Percentiles rank a stretch among this genome's conserved stretches.
phyloP scores from a whole-genome alignment of 1,140 invertebrate genomes.

The Aphelenchoides fujianensis region DNA sequence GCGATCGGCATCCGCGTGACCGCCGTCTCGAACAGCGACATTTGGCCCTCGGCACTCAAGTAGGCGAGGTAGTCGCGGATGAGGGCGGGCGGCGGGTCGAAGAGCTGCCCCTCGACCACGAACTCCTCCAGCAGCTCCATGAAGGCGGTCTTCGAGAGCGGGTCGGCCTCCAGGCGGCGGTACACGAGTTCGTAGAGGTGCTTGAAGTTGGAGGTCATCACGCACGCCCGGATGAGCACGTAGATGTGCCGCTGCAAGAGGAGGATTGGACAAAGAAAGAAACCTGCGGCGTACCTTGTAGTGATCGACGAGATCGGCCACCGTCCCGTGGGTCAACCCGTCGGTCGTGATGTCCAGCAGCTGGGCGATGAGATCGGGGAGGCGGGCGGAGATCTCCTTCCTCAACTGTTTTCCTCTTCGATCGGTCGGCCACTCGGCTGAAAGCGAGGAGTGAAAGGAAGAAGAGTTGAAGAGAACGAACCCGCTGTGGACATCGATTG shows the following conservation, averaged over 20 bases:
- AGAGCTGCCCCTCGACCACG: slow-evolving; percentile 66
- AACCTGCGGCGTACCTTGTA: slow-evolving; percentile 37
- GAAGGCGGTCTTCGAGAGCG: slow-evolving; percentile 65
- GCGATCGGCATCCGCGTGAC: slow-evolving; percentile 77
- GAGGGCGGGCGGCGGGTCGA: slow-evolving; percentile 66
- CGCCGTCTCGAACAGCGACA: slow-evolving; percentile 74
- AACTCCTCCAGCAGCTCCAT: slow-evolving; percentile 68
- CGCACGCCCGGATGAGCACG: slow-evolving; percentile 45
- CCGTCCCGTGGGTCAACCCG: slow-evolving; percentile 35
- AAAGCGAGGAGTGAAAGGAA: no score
- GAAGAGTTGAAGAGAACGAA: no score
- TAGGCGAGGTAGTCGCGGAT: slow-evolving; percentile 68
- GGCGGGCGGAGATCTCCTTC: slow-evolving; percentile 12
- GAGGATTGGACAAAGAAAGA: neutral
- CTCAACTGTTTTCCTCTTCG: neutral
- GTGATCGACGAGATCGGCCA: slow-evolving; percentile 42
- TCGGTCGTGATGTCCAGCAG: slow-evolving; percentile 42
- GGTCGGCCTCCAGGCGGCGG: slow-evolving; percentile 61
- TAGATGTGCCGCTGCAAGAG: slow-evolving; percentile 45
- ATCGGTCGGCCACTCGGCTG: slow-evolving; percentile 25
- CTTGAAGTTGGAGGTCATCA: slow-evolving; percentile 38
- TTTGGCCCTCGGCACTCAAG: slow-evolving; percentile 63
- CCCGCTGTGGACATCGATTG: slow-evolving; percentile 49
- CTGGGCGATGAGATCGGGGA: slow-evolving; percentile 50
- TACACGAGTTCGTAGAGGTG: slow-evolving; percentile 44